Percentiles rank a stretch among this genome's conserved stretches.
Conservation (phyloP, 2,888 invertebrate genomes). For the Hesperia comma region DNA sequence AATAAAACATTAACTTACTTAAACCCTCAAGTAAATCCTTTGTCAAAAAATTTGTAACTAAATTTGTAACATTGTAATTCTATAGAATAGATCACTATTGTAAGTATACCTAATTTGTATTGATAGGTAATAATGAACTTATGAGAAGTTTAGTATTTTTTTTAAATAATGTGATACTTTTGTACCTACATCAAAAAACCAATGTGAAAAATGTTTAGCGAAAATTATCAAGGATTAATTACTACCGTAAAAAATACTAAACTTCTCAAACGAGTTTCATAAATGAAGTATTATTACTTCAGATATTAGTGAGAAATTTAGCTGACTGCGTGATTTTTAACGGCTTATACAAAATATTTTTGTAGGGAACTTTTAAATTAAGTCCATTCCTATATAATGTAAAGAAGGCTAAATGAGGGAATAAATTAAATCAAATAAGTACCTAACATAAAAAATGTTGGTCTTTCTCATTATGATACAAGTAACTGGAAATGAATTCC, state of each 20-base stretch:
- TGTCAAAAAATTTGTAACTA: too few species aligned
- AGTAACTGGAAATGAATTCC: too few species aligned
- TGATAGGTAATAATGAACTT: not conserved
- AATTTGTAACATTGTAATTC: not conserved
- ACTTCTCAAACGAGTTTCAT: not conserved
- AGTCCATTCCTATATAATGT: not conserved
- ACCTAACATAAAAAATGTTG: too few species aligned
- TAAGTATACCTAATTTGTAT: not conserved
- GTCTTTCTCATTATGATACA: too few species aligned
- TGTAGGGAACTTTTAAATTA: slow-evolving; percentile 18
- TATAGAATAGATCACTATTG: not conserved
- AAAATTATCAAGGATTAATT: too few species aligned
- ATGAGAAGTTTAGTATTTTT: not conserved
- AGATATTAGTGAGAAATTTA: slow-evolving; percentile 1
- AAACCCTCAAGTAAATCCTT: too few species aligned
- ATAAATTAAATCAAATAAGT: not conserved
- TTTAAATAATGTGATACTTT: too few species aligned
- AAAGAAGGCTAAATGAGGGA: not conserved
- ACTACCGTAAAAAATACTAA: too few species aligned
- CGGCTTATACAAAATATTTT: slow-evolving; percentile 6
- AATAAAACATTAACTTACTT: too few species aligned
- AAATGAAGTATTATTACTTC: too few species aligned
- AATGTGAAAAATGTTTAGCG: too few species aligned
- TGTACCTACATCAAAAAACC: too few species aligned
- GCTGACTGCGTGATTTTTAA: slow-evolving; percentile 17